These are phyloP conservation scores for Frankliniella fusca DNA, from an alignment of 2,888 invertebrate species.

Conservation along the genomic window DNA sequence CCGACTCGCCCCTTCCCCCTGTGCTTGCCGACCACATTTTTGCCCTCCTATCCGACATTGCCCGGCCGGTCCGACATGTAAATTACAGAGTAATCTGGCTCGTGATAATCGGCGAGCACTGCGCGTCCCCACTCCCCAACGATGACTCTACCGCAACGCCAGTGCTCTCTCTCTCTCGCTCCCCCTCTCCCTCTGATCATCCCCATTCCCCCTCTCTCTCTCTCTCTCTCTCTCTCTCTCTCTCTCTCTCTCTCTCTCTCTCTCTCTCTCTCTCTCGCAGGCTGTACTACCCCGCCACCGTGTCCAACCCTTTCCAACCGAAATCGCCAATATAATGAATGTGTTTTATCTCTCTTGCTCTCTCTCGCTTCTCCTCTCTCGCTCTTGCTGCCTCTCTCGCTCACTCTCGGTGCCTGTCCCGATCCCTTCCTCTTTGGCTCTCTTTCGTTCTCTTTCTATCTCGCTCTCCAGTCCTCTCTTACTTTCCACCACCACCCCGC, in stretches of 20 bases:
- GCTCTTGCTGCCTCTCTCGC: neutral
- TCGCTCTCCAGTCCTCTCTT: too few species aligned
- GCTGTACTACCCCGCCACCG: neutral
- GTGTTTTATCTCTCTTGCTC: neutral
- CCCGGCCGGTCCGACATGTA: conserved; percentile 6
- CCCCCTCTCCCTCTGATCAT: neutral
- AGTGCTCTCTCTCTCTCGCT: neutral
- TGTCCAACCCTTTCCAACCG: neutral
- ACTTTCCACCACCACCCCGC: too few species aligned
- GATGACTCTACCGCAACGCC: neutral
- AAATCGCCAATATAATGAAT: conserved; percentile 20
- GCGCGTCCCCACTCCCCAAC: neutral
- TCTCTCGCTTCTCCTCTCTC: neutral
- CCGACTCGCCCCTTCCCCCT: neutral
- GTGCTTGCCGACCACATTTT: neutral
- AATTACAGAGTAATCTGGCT: conserved; percentile 16
- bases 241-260: neutral
- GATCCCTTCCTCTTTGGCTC: neutral
- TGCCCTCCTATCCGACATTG: neutral
- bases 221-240: neutral
- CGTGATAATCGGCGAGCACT: neutral
- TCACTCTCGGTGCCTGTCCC: neutral
- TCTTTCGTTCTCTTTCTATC: neutral
- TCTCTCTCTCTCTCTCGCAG: neutral
- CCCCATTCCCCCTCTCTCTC: neutral